Conservation (phyloP, 37 sponge, comb jelly and placozoan species). For the Haliclona indistincta region DNA sequence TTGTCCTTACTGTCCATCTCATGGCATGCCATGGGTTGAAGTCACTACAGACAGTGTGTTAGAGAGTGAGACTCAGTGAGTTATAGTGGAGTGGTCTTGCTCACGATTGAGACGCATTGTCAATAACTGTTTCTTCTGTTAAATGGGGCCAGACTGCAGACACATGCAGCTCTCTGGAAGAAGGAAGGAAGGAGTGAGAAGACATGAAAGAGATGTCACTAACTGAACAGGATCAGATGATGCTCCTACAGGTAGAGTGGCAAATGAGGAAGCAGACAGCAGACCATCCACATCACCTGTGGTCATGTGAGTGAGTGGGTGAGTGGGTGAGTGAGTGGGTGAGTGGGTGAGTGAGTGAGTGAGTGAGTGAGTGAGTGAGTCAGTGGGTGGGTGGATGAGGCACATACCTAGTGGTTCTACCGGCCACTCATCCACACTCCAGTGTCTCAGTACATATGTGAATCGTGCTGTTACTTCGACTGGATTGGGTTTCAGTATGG, state of each 20-base stretch:
- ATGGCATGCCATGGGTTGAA: constrained; percentile 76
- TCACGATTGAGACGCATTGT: constrained; percentile 64
- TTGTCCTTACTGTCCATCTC: constrained; percentile 59
- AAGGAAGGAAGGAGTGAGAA: not conserved
- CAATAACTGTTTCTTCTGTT: constrained; percentile 73
- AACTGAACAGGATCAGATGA: constrained; percentile 70
- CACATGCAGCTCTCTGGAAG: constrained; percentile 71
- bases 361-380: not conserved
- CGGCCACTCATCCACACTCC: constrained; percentile 70
- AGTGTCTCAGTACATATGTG: constrained; percentile 71
- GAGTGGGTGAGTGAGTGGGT: not conserved
- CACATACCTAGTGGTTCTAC: constrained; percentile 38
- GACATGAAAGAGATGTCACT: not conserved
- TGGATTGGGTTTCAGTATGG: constrained; percentile 9
- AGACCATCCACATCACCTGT: constrained; percentile 17
- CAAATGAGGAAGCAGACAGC: not conserved
- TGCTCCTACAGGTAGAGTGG: constrained; percentile 62
- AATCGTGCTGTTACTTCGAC: constrained; percentile 63
- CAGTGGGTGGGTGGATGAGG: not conserved
- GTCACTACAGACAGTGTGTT: constrained; percentile 44
- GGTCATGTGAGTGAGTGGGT: not conserved
- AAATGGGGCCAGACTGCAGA: constrained; percentile 80
- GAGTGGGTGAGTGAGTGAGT: not conserved
- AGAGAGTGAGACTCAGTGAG: not conserved
- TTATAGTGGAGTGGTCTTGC: not conserved